A percentile compares a stretch with the other conserved stretches of the same genome.
These are phyloP conservation scores for Arremon aurantiirostris DNA, from an alignment of 2,797 vertebrate species.

Conservation along the genomic window DNA sequence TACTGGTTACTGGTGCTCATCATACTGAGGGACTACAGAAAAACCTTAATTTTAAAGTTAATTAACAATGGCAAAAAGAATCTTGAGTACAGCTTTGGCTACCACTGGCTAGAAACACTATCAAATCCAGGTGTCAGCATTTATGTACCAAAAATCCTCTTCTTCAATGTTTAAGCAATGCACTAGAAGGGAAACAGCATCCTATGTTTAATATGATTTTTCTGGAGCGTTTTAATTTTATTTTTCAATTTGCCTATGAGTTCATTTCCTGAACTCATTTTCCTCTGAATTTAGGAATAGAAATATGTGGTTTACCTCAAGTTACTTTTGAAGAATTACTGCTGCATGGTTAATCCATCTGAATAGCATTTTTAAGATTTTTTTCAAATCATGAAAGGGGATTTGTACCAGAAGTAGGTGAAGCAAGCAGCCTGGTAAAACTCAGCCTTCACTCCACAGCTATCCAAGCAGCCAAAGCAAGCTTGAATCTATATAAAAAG, in stretches of 20 bases:
- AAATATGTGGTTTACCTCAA: constrained; percentile 49
- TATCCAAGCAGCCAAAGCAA: constrained; percentile 53
- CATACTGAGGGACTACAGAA: background rate
- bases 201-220: background rate
- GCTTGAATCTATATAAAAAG: constrained; percentile 29
- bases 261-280: constrained; percentile 37
- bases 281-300: background rate
- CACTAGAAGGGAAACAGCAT: background rate
- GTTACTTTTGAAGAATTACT: constrained; percentile 58
- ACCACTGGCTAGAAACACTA: background rate
- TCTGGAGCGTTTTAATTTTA: background rate
- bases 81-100: background rate
- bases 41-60: background rate
- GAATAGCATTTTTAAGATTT: constrained; percentile 62
- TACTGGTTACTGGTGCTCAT: background rate
- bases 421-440: constrained; percentile 54
- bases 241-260: background rate
- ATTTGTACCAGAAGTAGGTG: constrained; percentile 62
- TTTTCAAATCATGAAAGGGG: constrained; percentile 61
- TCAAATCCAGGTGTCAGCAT: background rate
- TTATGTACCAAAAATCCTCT: background rate
- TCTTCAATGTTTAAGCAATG: background rate
- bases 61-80: background rate
- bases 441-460: constrained; percentile 46
- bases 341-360: constrained; percentile 38